phyloP scores from a whole-genome alignment of 2,888 invertebrate genomes.

The Amphimallon solstitiale region DNA sequence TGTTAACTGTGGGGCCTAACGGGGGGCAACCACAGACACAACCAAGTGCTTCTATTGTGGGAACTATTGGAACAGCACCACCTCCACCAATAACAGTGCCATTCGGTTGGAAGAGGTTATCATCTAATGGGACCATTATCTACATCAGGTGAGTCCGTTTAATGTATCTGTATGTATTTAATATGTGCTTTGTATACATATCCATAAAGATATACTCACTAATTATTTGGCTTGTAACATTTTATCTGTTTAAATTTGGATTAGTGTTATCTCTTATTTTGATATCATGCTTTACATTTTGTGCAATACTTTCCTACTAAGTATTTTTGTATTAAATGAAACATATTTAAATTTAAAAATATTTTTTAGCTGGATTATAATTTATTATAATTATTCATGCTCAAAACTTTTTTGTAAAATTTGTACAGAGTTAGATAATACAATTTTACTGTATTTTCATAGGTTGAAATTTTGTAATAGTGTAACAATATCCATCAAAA shows the following conservation, averaged over 20 bases:
- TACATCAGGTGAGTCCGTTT: conserved; percentile 77
- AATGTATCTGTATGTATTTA: no score
- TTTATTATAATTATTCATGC: no score
- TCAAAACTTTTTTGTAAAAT: no score
- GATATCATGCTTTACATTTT: not conserved
- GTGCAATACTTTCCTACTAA: no score
- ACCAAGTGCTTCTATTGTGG: conserved; percentile 44
- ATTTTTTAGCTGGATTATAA: no score
- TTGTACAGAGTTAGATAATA: no score
- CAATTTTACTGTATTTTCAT: no score
- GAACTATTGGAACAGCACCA: conserved; percentile 40
- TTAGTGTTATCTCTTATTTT: conserved; percentile 28
- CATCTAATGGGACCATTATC: conserved; percentile 76
- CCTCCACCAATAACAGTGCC: conserved; percentile 68
- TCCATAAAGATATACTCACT: conserved; percentile 4
- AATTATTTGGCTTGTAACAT: conserved; percentile 5
- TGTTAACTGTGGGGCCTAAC: conserved; percentile 58
- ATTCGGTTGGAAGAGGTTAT: conserved; percentile 80
- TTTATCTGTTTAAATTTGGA: conserved; percentile 24
- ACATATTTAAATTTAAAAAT: no score
- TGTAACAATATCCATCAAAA: no score
- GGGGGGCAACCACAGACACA: conserved; percentile 48
- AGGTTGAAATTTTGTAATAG: no score
- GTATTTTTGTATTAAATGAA: no score
- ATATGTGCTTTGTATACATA: not conserved